Percentiles rank a stretch among this genome's conserved stretches.
These are phyloP conservation scores for Scelioninae gen. 1 DNA, from an alignment of 2,888 invertebrate genomes.

Conservation along the genomic window DNA sequence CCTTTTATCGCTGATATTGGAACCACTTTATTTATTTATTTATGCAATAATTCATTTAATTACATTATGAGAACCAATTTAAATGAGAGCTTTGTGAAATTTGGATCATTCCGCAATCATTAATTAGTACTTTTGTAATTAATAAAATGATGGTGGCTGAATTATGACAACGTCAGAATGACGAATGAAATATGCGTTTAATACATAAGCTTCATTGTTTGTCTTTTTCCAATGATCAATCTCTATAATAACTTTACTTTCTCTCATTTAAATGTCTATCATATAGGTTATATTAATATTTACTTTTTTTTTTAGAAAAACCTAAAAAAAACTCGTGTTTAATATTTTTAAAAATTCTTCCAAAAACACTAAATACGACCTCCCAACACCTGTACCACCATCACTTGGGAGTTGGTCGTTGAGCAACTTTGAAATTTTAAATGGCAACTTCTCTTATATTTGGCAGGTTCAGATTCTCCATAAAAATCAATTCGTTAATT, in stretches of 20 bases:
- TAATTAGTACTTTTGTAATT: conserved; percentile 56
- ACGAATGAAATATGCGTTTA: conserved; percentile 21
- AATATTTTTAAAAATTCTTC: no score
- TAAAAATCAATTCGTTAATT: no score
- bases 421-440: no score
- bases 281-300: no score
- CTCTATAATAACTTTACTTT: conserved; percentile 26
- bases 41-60: conserved; percentile 24
- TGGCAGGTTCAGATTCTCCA: no score
- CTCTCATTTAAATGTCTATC: no score
- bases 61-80: conserved; percentile 10
- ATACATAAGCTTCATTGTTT: conserved; percentile 26
- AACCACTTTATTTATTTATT: conserved; percentile 28
- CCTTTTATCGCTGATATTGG: conserved; percentile 24
- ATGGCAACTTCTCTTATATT: no score
- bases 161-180: conserved; percentile 54
- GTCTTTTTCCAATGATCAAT: conserved; percentile 30
- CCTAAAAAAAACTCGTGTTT: no score
- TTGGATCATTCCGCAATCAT: conserved; percentile 33
- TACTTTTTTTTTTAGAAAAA: no score
- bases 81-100: conserved; percentile 27
- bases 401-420: no score
- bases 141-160: conserved; percentile 49
- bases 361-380: no score
- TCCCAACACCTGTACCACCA: no score